Base-by-base conservation (phyloP, 2,888 invertebrate genomes). In the Odontomyia ornata region DNA sequence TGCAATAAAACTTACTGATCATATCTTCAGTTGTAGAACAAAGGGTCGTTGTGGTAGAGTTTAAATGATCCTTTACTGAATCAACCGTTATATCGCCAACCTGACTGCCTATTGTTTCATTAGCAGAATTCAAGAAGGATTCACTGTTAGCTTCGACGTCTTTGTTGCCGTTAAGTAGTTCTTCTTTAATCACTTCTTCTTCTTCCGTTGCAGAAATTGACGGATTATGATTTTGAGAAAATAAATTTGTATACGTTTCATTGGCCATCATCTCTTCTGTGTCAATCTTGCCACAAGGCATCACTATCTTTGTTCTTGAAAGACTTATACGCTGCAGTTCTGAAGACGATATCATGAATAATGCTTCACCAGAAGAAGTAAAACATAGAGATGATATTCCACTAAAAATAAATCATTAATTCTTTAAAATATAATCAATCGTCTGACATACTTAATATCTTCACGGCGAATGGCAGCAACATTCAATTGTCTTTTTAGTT, bases 361-460 rank as follows among this genome's bases (percentile, higher is more conserved):
- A 90, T 64, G 96, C 98, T 89, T 98, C 96, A 9, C 97, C 98
- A 79, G 91, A 90, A 84, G 93, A 93, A 47, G 97, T 96, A 88
- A 98, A 98, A 80, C 96, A 94, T 82, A 97, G 88, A 80, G 96
- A 96, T 76, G 96, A 95, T 85, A 98, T 98, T 15, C 98, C 98
- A 85, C 97, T 97, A 88, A 43, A n/a, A 77, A 46, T 62, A 27
- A 36, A 43, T 36, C 1, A 47, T 46, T 52, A 57, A 46, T 25
- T 11, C 7, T 76, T 36, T 60, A 1, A 60, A 36, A 52, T 65
- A 43, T 23, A 64, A 2, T 28, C 28, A 7, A 65, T 36, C 21
- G 9, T 18, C 4, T 27, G 18, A 69, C 91, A 88, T 85, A 97
- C 97, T 95, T 97, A 84, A 98, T 97, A 86, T 98, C 98, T 87